Evolutionary conservation across 2,113 vertebrate species (phyloP), one percentile per base, ranked within the genome.

Genomic region (Heterotilapia buettikoferi): DNA sequence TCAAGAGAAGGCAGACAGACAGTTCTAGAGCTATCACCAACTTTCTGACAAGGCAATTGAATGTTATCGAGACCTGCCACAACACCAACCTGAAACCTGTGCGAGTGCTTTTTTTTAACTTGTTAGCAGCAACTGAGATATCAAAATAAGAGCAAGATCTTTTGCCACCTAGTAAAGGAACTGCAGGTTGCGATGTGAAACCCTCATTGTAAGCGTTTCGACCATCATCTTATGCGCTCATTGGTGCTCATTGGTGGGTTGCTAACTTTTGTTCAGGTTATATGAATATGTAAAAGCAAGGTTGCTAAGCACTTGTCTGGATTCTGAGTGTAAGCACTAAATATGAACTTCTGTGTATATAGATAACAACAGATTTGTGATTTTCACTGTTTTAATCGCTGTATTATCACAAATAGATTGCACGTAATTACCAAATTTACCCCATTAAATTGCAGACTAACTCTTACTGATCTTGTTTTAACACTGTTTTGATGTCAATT

Each of bases 31-130:
- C 36, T 18, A 24, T 45, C n/a, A 18, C 14, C 7, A 45, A 26
- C 13, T 36, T 40, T 71, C 2, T 45, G 38, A 45, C 21, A 45
- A 73, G 13, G 38, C 8, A 16, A 40, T 1, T 73, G 38, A 73
- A 45, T 73, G 38, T 14, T 45, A 45, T 10, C 21, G 0, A 45
- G 21, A 45, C n/a, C 21, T 73, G 38, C 38, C 3, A 73, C 38
- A 45, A 26, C 66, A 71, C 36, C 36, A 24, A 13, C n/a, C n/a
- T 24, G 36, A 43, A 68, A 68, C 11, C 33, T 12, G n/a, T 16
- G 12, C 3, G 1, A 43, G 12, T 14, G n/a, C 12, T 8, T 24
- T 71, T 16, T 13, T 21, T 13, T 0, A 29, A 59, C 66, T 43
- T 43, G 36, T 71, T 71, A 71, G n/a, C n/a, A 16, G 0, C 36